A percentile compares a stretch with the other conserved stretches of the same genome.
Evolutionary conservation across 2,888 invertebrate species (phyloP).

Genomic region (Agriopis aurantiaria): DNA sequence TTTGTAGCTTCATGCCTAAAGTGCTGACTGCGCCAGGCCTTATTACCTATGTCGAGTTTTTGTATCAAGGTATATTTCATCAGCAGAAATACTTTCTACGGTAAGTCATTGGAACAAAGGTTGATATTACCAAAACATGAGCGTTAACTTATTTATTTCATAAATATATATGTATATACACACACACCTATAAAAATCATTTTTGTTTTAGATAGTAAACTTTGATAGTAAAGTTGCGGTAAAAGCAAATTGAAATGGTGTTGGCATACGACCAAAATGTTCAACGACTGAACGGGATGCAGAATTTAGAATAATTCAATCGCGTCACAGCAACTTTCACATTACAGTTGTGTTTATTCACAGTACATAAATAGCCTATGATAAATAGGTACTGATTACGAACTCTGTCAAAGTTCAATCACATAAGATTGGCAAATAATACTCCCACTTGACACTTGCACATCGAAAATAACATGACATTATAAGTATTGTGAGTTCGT

Average conservation of each 20-base stretch:
- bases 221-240: background rate
- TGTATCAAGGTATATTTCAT: too few species aligned
- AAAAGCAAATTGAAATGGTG: slow-evolving; percentile 4
- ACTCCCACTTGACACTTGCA: too few species aligned
- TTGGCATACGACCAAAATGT: slow-evolving; percentile 10
- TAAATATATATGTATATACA: background rate
- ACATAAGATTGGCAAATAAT: too few species aligned
- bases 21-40: too few species aligned
- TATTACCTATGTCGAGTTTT: too few species aligned
- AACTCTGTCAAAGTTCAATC: too few species aligned
- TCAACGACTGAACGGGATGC: background rate
- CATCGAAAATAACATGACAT: too few species aligned
- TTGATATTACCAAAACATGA: too few species aligned
- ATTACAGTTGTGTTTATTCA: background rate
- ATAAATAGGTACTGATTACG: background rate
- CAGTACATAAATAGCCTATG: background rate
- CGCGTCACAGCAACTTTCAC: background rate
- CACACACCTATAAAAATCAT: background rate
- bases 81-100: too few species aligned
- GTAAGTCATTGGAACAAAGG: too few species aligned
- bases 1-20: too few species aligned
- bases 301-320: background rate
- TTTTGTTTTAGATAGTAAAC: background rate
- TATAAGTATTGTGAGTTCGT: too few species aligned
- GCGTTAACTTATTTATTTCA: background rate